phyloP scores from a whole-genome alignment of 2,113 vertebrate genomes.

The Neomonachus schauinslandi region DNA sequence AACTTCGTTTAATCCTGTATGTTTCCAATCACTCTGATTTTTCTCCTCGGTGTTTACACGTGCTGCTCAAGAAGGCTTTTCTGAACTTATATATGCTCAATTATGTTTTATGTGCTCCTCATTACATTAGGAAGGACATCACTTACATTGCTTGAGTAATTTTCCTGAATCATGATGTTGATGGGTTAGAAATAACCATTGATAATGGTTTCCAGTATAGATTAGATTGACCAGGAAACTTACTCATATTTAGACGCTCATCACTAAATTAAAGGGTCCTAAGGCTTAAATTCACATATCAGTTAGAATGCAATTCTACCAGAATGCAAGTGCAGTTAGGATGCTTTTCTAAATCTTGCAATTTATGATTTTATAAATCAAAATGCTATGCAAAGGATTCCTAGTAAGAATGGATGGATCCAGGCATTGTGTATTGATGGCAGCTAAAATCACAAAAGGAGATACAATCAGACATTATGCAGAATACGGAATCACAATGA shows the following conservation, averaged over 20 bases:
- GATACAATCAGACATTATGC: neutral
- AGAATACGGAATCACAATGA: neutral
- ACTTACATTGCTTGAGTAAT: constrained; percentile 10
- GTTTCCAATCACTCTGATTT: neutral
- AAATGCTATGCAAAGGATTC: neutral
- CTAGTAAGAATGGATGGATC: neutral
- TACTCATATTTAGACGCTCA: neutral
- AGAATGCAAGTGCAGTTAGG: neutral
- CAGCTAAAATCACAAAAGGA: neutral
- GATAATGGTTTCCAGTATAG: neutral
- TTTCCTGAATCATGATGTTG: neutral
- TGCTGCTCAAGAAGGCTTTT: neutral
- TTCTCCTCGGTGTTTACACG: neutral
- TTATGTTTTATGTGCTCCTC: neutral
- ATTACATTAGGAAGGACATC: neutral
- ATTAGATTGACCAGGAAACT: neutral
- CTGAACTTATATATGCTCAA: neutral
- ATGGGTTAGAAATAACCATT: neutral
- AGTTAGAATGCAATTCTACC: neutral
- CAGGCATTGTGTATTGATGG: neutral
- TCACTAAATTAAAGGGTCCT: neutral
- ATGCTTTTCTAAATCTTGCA: neutral
- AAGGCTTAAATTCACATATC: neutral
- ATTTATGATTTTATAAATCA: neutral
- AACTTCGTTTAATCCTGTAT: neutral